Base-by-base conservation (phyloP, 2,888 invertebrate species). In the Melanostoma mellinum region DNA sequence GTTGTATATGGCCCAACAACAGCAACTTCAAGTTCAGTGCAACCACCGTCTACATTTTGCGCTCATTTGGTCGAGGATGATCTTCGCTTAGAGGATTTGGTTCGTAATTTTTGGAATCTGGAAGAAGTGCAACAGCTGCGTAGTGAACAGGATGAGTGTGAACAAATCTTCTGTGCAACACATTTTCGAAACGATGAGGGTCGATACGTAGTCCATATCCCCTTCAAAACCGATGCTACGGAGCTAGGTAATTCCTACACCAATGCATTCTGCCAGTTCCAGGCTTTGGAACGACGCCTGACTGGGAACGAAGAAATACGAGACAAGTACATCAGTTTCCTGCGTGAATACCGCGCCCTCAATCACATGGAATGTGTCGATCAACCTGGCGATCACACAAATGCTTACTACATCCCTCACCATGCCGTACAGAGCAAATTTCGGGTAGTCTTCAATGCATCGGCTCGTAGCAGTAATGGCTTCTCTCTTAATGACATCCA, bases 381-480 rank as follows among this genome's bases (percentile, higher is more conserved):
- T 40, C 42, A 42, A 58, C 42, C 40, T 42, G 42, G 40, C 20
- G 58, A 44, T 9, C 42, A 42, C 38, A 4, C 6, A 9, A 40
- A 42, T 20, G 20, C 20, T 20, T 20, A 20, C 20, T 20, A 20
- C 20, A 20, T 20, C 20, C 20, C 20, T 20, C 78, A 78, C 50
- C 65, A 78, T 44, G 65, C 65, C 0, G 77, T 72, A 9, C 63
- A 50, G 0, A 9, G 4, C 1, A 77, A 77, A 40, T 71, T 77
- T 10, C 65, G 77, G 0, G 77, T 77, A 2, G 77, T 71, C 3
- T 72, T 77, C 20, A 81, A 75, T 20, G 80, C 74, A 3, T 72
- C 72, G 0, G 65, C 67, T 9, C 50, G 20, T 6, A 58, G 69
- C 0, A 52, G 56, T 32, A 67, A 10, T 32, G 81, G 75, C 3